phyloP scores from a whole-genome alignment of 2,797 vertebrate species.

The Acipenser transmontanus region DNA sequence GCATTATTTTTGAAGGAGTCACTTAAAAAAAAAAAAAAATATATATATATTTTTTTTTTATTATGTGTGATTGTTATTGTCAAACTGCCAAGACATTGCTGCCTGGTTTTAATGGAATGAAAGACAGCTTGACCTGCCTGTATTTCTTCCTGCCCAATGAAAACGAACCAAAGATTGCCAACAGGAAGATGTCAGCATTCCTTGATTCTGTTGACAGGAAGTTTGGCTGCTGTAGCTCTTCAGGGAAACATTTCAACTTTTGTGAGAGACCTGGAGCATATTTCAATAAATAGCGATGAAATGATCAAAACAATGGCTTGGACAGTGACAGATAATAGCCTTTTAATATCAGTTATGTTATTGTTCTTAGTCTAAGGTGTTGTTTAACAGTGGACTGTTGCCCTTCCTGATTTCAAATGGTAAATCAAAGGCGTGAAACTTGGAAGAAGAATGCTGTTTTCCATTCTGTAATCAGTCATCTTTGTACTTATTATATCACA shows the following conservation, averaged over 20 bases:
- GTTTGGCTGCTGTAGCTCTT: slow-evolving; percentile 43
- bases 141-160: slow-evolving; percentile 50
- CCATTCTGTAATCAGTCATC: neutral
- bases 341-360: slow-evolving; percentile 46
- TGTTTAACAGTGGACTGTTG: neutral
- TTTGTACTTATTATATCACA: slow-evolving; percentile 15
- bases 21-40: no score
- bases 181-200: slow-evolving; percentile 59
- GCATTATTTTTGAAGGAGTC: no score
- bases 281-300: slow-evolving; percentile 46
- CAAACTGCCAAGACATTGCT: slow-evolving; percentile 26
- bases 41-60: slow-evolving; percentile 31
- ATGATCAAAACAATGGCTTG: slow-evolving; percentile 51
- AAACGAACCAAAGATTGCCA: slow-evolving; percentile 35
- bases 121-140: slow-evolving; percentile 25
- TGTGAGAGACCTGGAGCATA: slow-evolving; percentile 21
- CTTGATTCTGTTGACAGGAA: slow-evolving; percentile 47
- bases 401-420: slow-evolving; percentile 17
- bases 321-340: slow-evolving; percentile 44
- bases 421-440: neutral
- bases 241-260: slow-evolving; percentile 39
- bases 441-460: neutral
- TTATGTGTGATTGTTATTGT: slow-evolving; percentile 27
- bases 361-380: slow-evolving; percentile 27
- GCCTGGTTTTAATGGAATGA: slow-evolving; percentile 26